Base-by-base conservation (phyloP, 2,888 invertebrate species). In the Gisinianus flammeolus region DNA sequence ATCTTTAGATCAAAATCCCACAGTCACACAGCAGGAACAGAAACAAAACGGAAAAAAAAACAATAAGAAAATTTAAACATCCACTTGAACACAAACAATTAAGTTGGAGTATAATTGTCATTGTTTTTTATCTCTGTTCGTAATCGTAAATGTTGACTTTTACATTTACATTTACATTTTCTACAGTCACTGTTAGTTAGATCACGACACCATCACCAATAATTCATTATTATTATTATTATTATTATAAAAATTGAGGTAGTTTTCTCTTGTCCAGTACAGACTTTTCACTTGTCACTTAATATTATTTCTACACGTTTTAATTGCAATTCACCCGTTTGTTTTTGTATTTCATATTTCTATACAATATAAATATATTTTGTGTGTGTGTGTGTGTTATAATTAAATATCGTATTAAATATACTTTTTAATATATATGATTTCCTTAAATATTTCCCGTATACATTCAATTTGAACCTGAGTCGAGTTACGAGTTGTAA, bases 401-500 rank as follows among this genome's bases (percentile, higher is more conserved):
- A 30, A 31, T 31, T 3, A 26, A 4, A 66, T 66, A 26, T 12
- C 35, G 35, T 44, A 44, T 58, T n/a, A 58, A 3, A n/a, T 58
- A 58, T 30, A 68, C 6, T 33, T 33, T 16, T 26, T 64, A 24
- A 12, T 66, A 19, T 28, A 6, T 66, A 19, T 66, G 19, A 6
- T 66, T 66, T 66, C 24, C 28, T 68, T 33, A 31, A 5, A 68
- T 68, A 30, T 71, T 70, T 24, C 71, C 71, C 71, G 71, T 71
- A 71, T 71, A 71, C 56, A 28, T 71, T 31, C 30, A 19, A 28
- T 71, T 56, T 71, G 71, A 56, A 71, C 71, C 71, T 71, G 71
- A 71, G 56, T 35, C 8, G 44, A 35, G 35, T 35, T 35, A n/a
- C n/a, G 35, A 44, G 44, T 44, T 44, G 44, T 16, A 44, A 44